Base-by-base conservation (phyloP, 2,113 vertebrate genomes). In the Oryzias curvinotus region DNA sequence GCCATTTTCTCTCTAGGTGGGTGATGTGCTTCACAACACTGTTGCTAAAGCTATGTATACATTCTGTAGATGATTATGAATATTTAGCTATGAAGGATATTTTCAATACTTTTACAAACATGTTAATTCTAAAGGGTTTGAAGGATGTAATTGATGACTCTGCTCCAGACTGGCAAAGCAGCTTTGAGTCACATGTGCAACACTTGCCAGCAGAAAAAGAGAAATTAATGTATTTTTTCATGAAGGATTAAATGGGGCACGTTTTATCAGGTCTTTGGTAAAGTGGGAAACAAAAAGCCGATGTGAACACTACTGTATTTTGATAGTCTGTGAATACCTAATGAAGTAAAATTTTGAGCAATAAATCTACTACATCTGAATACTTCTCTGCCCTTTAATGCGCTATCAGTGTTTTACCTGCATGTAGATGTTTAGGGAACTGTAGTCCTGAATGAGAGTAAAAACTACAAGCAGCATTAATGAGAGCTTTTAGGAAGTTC, bases 41-140 rank as follows among this genome's bases (percentile, higher is more conserved):
- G 46, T 44, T 71, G 52, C 52, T 47, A 8, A 36, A 53, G 36
- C 57, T 52, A 66, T 67, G 65, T 85, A 78, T 74, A 82, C 73
- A 56, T 30, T 62, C 42, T 73, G 28, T 71, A 55, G 26, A 52
- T 5, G 69, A 56, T 48, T 57, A 59, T 79, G 60, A 73, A 59
- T 73, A 52, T 78, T 57, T 42, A 28, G 50, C 49, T 53, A 77
- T 83, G 83, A 87, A 87, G 82, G 73, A 80, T 43, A 59, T 78
- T 82, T 62, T 55, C n/a, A 49, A 36, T 62, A 48, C 28, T 68
- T 83, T 76, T 80, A 49, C 19, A 62, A 41, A 68, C 43, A 44
- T 23, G 8, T 60, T 73, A 62, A 80, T 76, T 83, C 57, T 68
- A 21, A 50, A 59, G 68, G 83, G 65, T 72, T 59, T 55, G 59